A percentile compares a stretch with the other conserved stretches of the same genome.
Conservation (phyloP, 2,797 vertebrate genomes). For the Tenualosa ilisha region DNA sequence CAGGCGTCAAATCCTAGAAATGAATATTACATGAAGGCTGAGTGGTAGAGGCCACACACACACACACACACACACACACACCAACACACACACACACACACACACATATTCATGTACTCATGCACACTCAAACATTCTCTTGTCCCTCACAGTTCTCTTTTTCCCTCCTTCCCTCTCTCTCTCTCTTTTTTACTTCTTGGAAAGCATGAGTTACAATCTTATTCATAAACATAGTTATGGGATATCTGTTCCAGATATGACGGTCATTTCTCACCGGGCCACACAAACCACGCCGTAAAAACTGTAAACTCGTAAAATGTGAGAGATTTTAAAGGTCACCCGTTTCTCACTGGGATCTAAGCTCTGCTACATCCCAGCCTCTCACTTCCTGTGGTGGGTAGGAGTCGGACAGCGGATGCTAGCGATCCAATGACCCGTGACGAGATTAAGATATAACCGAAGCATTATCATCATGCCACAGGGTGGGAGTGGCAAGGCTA, state of each 20-base stretch:
- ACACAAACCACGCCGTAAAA: background rate
- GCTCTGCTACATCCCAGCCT: background rate
- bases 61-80: background rate
- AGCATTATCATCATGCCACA: background rate
- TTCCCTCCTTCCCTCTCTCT: background rate
- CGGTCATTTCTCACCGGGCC: background rate
- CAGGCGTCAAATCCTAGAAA: constrained; percentile 12
- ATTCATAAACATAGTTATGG: background rate
- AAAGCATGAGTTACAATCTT: background rate
- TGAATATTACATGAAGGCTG: constrained; percentile 19
- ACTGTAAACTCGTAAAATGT: background rate
- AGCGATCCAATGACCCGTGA: background rate
- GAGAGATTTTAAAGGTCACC: background rate
- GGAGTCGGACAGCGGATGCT: background rate
- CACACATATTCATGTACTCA: background rate
- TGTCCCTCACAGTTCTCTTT: no score
- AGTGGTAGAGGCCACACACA: background rate
- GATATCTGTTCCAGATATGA: background rate
- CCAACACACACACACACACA: background rate
- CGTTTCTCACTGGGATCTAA: background rate
- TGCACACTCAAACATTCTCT: background rate
- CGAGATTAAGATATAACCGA: background rate
- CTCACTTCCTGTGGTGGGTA: background rate
- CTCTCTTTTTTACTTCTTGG: background rate
- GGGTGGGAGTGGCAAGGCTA: background rate